These are phyloP conservation scores for Merops nubicus DNA, from an alignment of 2,113 vertebrate genomes.

Conservation along the genomic window DNA sequence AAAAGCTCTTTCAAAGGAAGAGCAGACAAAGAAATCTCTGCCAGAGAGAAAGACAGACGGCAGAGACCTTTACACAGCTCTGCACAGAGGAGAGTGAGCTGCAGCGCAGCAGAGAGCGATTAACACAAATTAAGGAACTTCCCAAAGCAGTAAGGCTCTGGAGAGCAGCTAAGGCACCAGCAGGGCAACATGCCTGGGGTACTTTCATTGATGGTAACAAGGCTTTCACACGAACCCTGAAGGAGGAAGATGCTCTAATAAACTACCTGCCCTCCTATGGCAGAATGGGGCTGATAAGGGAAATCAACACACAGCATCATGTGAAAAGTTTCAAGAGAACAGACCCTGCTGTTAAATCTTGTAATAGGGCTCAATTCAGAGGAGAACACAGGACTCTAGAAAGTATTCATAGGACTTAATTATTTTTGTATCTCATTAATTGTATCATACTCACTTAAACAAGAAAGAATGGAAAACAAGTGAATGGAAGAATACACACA, in stretches of 20 bases:
- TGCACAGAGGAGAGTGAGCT: not conserved
- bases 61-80: not conserved
- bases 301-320: not conserved
- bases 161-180: not conserved
- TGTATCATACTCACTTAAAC: not conserved
- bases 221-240: not conserved
- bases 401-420: not conserved
- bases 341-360: not conserved
- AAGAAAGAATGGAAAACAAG: not conserved
- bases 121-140: constrained; percentile 13
- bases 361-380: not conserved
- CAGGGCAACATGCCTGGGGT: not conserved
- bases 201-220: not conserved
- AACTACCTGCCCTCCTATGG: not conserved
- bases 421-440: not conserved
- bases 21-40: constrained; percentile 18
- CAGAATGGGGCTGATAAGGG: not conserved
- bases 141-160: not conserved
- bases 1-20: constrained; percentile 44
- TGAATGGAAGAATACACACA: not conserved
- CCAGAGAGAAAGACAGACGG: not conserved
- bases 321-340: not conserved
- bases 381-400: not conserved
- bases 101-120: not conserved
- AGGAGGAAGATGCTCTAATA: not conserved